These are phyloP conservation scores for Spilosoma lubricipeda DNA, from an alignment of 2,888 invertebrate species.

Conservation along the genomic window DNA sequence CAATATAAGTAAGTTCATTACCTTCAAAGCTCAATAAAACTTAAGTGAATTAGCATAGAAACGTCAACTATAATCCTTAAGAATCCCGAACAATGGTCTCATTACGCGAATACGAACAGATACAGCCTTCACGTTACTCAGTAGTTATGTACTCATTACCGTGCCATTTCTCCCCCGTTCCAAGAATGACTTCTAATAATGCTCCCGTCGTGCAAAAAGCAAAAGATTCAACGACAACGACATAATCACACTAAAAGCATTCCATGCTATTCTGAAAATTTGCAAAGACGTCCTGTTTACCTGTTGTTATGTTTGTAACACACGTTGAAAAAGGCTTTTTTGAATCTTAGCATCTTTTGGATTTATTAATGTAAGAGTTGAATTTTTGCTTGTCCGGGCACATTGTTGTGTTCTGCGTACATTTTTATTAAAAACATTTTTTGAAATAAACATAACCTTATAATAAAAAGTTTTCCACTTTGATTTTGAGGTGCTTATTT, in stretches of 20 bases:
- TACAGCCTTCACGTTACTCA: conserved; percentile 40
- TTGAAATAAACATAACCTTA: neutral
- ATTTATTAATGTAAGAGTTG: conserved; percentile 12
- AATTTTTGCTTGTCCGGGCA: neutral
- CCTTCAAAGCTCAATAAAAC: conserved; percentile 30
- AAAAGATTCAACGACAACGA: conserved; percentile 73
- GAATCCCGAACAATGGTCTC: conserved; percentile 55
- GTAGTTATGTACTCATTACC: conserved; percentile 59
- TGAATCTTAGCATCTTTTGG: conserved; percentile 20
- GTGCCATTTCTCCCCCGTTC: conserved; percentile 61
- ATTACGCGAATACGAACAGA: conserved; percentile 55
- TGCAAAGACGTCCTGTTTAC: conserved; percentile 50
- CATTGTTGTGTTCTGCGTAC: neutral
- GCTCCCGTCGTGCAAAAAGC: conserved; percentile 65
- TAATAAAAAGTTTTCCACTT: neutral
- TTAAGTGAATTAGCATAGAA: conserved; percentile 43
- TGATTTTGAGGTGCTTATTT: neutral
- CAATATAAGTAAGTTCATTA: neutral
- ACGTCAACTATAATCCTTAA: conserved; percentile 36
- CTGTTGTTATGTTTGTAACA: conserved; percentile 31
- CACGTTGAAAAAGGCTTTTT: conserved; percentile 10
- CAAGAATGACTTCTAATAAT: conserved; percentile 72
- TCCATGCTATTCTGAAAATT: conserved; percentile 59
- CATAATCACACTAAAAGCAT: conserved; percentile 82
- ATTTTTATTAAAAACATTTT: neutral